phyloP scores from a whole-genome alignment of 2,888 invertebrate species.

The Allacma fusca region DNA sequence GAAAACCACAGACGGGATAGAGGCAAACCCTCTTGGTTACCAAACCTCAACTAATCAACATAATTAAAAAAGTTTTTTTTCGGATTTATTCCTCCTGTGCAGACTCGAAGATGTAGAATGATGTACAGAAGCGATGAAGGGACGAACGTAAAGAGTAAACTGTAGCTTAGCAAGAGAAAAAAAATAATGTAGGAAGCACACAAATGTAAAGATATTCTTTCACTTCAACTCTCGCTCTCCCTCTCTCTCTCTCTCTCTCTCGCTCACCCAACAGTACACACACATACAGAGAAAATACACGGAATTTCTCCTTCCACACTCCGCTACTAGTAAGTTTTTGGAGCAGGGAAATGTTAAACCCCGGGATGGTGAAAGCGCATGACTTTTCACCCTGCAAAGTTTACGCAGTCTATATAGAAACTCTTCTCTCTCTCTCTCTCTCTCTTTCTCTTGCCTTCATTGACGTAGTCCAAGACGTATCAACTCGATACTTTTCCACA shows the following conservation, averaged over 20 bases:
- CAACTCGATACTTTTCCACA: slow-evolving; percentile 10
- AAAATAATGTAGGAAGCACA: slow-evolving; percentile 12
- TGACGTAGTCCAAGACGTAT: slow-evolving; percentile 23
- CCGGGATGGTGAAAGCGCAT: slow-evolving; percentile 34
- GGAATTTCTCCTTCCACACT: neutral
- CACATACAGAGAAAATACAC: neutral
- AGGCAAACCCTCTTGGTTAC: neutral
- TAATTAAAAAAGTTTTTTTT: neutral
- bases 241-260: no score
- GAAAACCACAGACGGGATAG: neutral
- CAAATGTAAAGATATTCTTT: neutral
- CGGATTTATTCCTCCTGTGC: slow-evolving; percentile 9
- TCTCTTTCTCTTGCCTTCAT: slow-evolving; percentile 2
- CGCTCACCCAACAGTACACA: neutral
- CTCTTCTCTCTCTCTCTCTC: slow-evolving; percentile 6
- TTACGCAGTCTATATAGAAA: slow-evolving; percentile 11
- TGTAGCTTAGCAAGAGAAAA: slow-evolving; percentile 12
- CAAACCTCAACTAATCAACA: slow-evolving; percentile 6
- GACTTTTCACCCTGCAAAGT: slow-evolving; percentile 39
- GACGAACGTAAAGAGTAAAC: neutral
- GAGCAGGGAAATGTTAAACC: slow-evolving; percentile 5
- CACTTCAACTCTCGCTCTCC: neutral
- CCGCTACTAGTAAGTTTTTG: neutral
- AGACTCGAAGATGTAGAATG: no score
- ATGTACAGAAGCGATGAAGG: neutral